Evolutionary conservation across 2,888 invertebrate genomes (phyloP).

Genomic region (Brachyptera risi): DNA sequence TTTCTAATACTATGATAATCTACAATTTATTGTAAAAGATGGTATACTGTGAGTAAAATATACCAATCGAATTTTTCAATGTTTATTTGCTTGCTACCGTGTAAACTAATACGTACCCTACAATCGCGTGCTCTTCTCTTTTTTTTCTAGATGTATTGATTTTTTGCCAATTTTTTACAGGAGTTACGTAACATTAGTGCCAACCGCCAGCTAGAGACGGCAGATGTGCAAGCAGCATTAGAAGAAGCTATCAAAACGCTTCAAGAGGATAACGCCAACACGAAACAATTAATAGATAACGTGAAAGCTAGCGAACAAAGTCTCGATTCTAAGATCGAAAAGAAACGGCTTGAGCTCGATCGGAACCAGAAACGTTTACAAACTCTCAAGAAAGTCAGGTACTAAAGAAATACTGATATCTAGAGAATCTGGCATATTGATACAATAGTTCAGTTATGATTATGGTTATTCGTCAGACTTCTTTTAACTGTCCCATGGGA

Average conservation of each 20-base stretch:
- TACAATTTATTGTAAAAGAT: no score
- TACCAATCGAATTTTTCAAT: no score
- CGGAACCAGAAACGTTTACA: conserved; percentile 89
- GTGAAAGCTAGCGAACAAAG: conserved; percentile 85
- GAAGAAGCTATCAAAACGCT: conserved; percentile 68
- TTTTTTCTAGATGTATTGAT: neutral
- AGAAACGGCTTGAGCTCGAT: conserved; percentile 83
- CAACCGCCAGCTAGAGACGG: conserved; percentile 74
- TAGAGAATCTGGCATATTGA: no score
- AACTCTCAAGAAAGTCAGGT: conserved; percentile 92
- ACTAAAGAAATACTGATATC: no score
- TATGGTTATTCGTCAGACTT: no score
- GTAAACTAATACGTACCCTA: no score
- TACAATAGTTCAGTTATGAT: no score
- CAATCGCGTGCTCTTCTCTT: no score
- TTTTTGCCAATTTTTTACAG: conserved; percentile 44
- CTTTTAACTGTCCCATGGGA: no score
- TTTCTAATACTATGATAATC: no score
- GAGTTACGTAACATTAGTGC: conserved; percentile 76
- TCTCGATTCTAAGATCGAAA: conserved; percentile 87
- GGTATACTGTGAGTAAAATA: no score
- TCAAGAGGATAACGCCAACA: conserved; percentile 66
- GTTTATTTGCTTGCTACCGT: no score
- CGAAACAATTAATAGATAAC: conserved; percentile 72
- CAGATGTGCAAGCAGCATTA: conserved; percentile 74